Evolutionary conservation across 2,113 vertebrate species (phyloP), one percentile per base, ranked within the genome.

Genomic region (Benitochromis conjunctus): DNA sequence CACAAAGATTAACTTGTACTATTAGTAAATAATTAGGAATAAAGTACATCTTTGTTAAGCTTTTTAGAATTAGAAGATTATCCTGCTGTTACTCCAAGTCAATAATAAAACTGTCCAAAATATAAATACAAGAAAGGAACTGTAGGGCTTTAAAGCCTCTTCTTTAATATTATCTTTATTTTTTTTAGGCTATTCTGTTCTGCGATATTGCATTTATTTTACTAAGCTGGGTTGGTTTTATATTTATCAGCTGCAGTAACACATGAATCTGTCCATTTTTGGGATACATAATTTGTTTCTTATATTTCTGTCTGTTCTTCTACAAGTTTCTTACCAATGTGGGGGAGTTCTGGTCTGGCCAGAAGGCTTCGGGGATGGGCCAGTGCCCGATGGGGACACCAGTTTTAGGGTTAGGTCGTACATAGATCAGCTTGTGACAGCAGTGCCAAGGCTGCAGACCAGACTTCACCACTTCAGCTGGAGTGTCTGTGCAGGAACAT

Each of bases 331-430:
- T 86, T 84, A 99, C 98, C 96, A 99, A 92, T 0, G 98, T 98
- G 85, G 98, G 98, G 81, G 98, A 99, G 97, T 99, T 99, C 91
- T 98, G 98, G 96, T 99, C 98, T 18, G 98, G 98, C 98, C 98
- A 99, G 90, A 99, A 99, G 74, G 98, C 97, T 89, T 99, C 98
- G 3, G 98, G 98, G 92, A 99, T 97, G 77, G 98, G 98, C 98
- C 98, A 99, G 83, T 99, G 98, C 29, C 98, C 98, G 82, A 99
- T 97, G 86, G 98, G 98, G 88, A 99, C 98, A 2, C 98, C 98
- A 0, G 98, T 99, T 96, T 99, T 99, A 82, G 98, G 98, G 87
- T 99, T 99, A 84, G 98, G 98, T 88, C 98, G 96, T 38, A 99
- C 98, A 29, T 99, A 99, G 82, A 99, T 99, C 83, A 99, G 97